Base-by-base conservation (phyloP, 2,797 vertebrate species). In the Muscicapa striata region DNA sequence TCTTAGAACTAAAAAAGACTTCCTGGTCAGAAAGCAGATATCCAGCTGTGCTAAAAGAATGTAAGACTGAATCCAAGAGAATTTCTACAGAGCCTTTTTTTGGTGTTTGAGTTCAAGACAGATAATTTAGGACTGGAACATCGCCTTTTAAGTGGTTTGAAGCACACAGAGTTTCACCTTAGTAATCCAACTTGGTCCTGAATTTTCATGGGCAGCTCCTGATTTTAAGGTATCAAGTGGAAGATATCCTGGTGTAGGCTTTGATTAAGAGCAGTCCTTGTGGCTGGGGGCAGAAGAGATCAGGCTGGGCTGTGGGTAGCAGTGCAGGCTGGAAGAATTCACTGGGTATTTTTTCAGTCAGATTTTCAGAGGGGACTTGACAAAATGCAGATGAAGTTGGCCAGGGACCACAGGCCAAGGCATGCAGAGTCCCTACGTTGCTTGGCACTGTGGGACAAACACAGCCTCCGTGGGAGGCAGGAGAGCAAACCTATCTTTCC, bases 1-100 rank as follows among this genome's bases (percentile, higher is more conserved):
- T 93, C 91, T 97, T 83, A 93, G 84, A 95, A 92, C 83, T 94
- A 89, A 94, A 94, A 95, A 95, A 94, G 89, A 87, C 73, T 86
- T 95, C 86, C 87, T 93, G 94, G 94, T 96, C 84, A 95, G 90
- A 90, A 89, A 92, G 90, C 72, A 92, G 92, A 86, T 66, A 89
- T 43, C 95, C 96, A 93, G 93, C 96, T 97, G 96, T 93, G 95
- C 64, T 96, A 85, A 90, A 95, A 96, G 89, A 97, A 96, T 83
- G 72, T 75, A 73, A 58, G 76, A 72, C n/a, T 67, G 55, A 70
- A 93, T 73, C 76, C 69, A 95, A 52, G 70, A 87, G 94, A 72
- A 93, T 73, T 91, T 95, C 79, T 87, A 16, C 29, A 58, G 59
- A 79, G 36, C 1, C 0, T 63, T 67, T 87, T 90, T 82, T 59